These are phyloP conservation scores for Cantharis lateralis DNA, from an alignment of 2,888 invertebrate genomes.

Conservation along the genomic window DNA sequence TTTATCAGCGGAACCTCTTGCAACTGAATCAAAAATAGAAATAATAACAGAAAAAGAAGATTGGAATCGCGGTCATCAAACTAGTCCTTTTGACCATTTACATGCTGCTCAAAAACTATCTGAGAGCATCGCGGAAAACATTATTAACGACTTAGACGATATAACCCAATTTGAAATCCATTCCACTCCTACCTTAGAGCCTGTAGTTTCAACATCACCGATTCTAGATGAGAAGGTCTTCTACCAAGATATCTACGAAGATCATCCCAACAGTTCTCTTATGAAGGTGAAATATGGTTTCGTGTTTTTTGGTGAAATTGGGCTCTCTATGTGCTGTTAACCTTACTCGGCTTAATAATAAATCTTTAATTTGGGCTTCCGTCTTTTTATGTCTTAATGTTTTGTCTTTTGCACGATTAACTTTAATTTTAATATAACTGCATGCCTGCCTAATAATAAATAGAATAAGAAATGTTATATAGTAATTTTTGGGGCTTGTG, in stretches of 20 bases:
- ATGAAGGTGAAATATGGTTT: conserved; percentile 56
- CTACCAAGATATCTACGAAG: conserved; percentile 25
- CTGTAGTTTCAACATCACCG: conserved; percentile 52
- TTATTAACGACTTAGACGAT: conserved; percentile 37
- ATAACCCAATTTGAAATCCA: conserved; percentile 16
- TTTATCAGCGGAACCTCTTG: conserved; percentile 63
- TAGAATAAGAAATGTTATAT: background rate
- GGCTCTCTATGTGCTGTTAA: conserved; percentile 23
- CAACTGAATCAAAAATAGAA: background rate
- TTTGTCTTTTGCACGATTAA: conserved; percentile 6
- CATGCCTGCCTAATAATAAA: background rate
- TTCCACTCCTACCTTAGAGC: conserved; percentile 52
- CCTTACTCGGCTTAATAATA: conserved; percentile 17
- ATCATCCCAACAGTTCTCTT: conserved; percentile 37
- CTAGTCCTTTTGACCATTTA: conserved; percentile 30
- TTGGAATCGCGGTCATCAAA: background rate
- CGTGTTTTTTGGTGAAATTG: conserved; percentile 39
- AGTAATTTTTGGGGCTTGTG: background rate
- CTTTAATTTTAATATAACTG: background rate
- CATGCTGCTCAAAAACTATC: conserved; percentile 40
- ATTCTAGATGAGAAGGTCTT: conserved; percentile 54
- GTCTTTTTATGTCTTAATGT: background rate
- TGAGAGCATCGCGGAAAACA: conserved; percentile 42
- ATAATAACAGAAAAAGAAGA: background rate
- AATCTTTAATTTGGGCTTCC: conserved; percentile 11